A percentile compares a stretch with the other conserved stretches of the same genome.
phyloP scores from a whole-genome alignment of 2,113 vertebrate species.

The Ceratotherium simum region DNA sequence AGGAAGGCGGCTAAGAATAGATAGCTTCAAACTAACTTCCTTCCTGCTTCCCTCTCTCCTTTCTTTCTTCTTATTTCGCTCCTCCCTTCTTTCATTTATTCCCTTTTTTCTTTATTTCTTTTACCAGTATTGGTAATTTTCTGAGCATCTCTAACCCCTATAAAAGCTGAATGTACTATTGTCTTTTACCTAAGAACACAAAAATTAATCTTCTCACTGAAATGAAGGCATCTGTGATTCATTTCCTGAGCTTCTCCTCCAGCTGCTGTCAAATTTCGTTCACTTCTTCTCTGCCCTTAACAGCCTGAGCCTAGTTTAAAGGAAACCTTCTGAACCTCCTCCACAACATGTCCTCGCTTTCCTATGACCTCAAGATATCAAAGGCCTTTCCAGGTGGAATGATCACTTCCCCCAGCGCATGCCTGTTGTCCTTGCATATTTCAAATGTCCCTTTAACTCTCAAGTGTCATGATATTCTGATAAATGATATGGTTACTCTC shows the following conservation, averaged over 20 bases:
- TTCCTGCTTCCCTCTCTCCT: not conserved
- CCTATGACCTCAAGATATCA: not conserved
- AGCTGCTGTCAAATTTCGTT: not conserved
- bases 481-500: not conserved
- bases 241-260: not conserved
- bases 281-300: not conserved
- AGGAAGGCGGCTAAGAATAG: not conserved
- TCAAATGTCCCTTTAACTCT: not conserved
- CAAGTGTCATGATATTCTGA: not conserved
- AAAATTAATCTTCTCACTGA: not conserved
- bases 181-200: not conserved
- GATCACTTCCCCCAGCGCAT: not conserved
- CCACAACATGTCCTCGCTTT: not conserved
- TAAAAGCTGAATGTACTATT: not conserved
- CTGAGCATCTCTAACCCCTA: not conserved
- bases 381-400: not conserved
- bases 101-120: not conserved
- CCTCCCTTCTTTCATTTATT: not conserved
- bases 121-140: not conserved
- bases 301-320: not conserved
- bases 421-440: not conserved
- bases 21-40: not conserved
- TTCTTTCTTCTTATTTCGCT: no score
- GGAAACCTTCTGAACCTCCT: not conserved
- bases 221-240: not conserved